Evolutionary conservation across 2,113 vertebrate species (phyloP).

Genomic region (Dolichotis patagonum): DNA sequence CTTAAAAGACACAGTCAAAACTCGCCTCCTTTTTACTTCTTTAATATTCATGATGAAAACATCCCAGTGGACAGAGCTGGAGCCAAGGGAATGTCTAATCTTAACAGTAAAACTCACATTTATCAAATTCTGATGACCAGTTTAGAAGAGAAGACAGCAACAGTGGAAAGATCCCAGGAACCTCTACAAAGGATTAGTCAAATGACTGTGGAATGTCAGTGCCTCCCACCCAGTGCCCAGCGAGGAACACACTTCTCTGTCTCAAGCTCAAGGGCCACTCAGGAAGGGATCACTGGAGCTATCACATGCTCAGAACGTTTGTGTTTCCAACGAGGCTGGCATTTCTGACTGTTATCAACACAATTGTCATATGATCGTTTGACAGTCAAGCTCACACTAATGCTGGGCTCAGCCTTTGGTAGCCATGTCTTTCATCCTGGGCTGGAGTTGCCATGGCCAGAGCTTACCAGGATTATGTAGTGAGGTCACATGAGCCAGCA

Average conservation of each 20-base stretch:
- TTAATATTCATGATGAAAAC: not conserved
- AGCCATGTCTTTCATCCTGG: not conserved
- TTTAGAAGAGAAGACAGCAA: slow-evolving; percentile 52
- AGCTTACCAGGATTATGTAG: slow-evolving; percentile 28
- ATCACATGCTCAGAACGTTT: not conserved
- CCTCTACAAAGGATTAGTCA: slow-evolving; percentile 52
- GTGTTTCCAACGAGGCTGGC: slow-evolving; percentile 32
- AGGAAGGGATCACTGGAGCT: slow-evolving; percentile 32
- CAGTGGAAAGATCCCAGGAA: slow-evolving; percentile 49
- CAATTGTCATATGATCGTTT: not conserved
- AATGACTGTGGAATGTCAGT: slow-evolving; percentile 51
- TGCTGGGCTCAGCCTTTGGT: not conserved
- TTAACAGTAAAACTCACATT: slow-evolving; percentile 35
- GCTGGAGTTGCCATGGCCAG: not conserved
- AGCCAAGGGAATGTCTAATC: slow-evolving; percentile 35
- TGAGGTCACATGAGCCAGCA: slow-evolving; percentile 32
- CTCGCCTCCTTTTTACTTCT: not conserved
- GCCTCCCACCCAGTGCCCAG: not conserved
- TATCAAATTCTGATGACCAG: slow-evolving; percentile 16
- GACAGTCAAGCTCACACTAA: not conserved
- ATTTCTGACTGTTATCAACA: not conserved
- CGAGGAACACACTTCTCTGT: not conserved
- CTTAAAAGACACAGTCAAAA: not conserved
- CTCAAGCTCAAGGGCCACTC: slow-evolving; percentile 64
- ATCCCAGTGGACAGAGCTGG: not conserved